Evolutionary conservation across 2,888 invertebrate genomes (phyloP).

Genomic region (Cloeon dipterum): DNA sequence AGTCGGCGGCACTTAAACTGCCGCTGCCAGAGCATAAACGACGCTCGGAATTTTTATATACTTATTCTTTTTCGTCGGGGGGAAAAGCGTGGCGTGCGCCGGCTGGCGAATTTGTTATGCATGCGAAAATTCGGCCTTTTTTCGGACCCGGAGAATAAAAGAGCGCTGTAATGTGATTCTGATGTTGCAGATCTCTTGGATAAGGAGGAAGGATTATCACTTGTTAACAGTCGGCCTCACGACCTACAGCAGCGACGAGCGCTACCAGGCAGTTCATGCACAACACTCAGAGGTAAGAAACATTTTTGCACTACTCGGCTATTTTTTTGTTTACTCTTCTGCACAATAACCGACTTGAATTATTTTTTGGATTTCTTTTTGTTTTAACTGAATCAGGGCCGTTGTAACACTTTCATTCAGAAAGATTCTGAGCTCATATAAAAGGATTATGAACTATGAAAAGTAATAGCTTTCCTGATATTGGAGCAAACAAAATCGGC

Average conservation of each 20-base stretch:
- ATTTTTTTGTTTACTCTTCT: too few relatives aligned
- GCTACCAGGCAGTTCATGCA: conserved; percentile 67
- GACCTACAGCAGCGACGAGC: conserved; percentile 72
- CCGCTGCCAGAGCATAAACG: too few relatives aligned
- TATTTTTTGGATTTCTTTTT: too few relatives aligned
- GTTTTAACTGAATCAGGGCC: too few relatives aligned
- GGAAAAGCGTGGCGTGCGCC: neutral
- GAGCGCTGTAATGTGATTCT: neutral
- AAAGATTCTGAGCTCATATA: too few relatives aligned
- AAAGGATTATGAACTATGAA: too few relatives aligned
- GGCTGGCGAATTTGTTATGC: neutral
- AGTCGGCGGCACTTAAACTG: too few relatives aligned
- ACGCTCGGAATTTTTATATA: neutral
- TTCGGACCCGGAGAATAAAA: neutral
- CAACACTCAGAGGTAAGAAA: conserved; percentile 68
- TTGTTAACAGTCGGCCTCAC: conserved; percentile 66
- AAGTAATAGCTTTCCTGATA: too few relatives aligned
- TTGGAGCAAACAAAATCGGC: too few relatives aligned
- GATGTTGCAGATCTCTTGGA: conserved; percentile 56
- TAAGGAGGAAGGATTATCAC: conserved; percentile 62
- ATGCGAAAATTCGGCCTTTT: neutral
- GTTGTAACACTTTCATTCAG: too few relatives aligned
- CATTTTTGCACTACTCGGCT: too few relatives aligned
- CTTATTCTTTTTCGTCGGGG: neutral
- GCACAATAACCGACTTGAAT: too few relatives aligned